phyloP scores from a whole-genome alignment of 1,140 invertebrate genomes.

The Limonius californicus region DNA sequence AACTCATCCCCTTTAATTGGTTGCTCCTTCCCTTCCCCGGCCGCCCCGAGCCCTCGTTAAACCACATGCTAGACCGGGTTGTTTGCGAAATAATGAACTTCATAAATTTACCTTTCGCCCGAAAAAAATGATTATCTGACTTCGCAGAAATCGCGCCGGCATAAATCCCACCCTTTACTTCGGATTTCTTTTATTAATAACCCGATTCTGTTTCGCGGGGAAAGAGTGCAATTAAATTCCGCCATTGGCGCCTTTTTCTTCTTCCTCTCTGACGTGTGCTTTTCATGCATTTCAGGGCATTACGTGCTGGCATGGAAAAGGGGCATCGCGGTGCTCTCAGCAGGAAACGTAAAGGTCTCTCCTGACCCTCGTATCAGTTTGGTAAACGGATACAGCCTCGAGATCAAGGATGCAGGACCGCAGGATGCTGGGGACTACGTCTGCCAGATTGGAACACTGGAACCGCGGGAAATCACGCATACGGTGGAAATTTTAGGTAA shows the following conservation, averaged over 20 bases:
- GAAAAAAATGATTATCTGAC: constrained; percentile 24
- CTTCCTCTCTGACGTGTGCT: too few relatives aligned
- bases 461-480: constrained; percentile 57
- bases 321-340: constrained; percentile 56
- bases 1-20: constrained; percentile 34
- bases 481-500: constrained; percentile 58
- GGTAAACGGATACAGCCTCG: constrained; percentile 54
- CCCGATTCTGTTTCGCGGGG: neutral
- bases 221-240: neutral
- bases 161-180: neutral
- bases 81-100: constrained; percentile 33
- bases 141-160: constrained; percentile 14
- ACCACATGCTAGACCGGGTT: constrained; percentile 27
- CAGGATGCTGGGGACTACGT: constrained; percentile 59
- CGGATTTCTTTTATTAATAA: neutral
- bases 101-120: constrained; percentile 30
- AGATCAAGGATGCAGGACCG: constrained; percentile 53
- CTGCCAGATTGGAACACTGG: constrained; percentile 57
- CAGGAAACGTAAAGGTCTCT: constrained; percentile 56
- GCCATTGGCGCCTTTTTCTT: neutral
- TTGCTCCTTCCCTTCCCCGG: constrained; percentile 15
- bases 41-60: constrained; percentile 1
- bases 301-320: constrained; percentile 58
- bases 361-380: constrained; percentile 54
- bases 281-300: constrained; percentile 39